A percentile compares a stretch with the other conserved stretches of the same genome.
Evolutionary conservation across 2,113 vertebrate species (phyloP).

Genomic region (Trematocara variabile): DNA sequence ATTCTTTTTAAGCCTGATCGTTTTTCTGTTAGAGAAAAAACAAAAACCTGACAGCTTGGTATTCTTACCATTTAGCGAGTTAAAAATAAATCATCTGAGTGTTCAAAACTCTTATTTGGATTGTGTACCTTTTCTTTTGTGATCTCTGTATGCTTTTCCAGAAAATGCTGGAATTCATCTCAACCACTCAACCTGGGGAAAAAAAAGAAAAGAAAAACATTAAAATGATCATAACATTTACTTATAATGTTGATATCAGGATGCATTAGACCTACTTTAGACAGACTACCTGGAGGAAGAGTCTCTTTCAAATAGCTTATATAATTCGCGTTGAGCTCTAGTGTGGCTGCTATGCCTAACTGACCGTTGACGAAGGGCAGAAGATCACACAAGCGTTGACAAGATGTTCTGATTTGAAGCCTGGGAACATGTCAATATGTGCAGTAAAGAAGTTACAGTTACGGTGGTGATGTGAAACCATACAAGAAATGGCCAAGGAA

Average conservation of each 20-base stretch:
- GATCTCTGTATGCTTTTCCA: neutral
- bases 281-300: neutral
- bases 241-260: neutral
- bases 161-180: neutral
- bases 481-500: neutral
- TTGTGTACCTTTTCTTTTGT: neutral
- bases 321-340: neutral
- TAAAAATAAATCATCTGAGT: neutral
- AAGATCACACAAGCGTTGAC: neutral
- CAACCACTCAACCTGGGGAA: neutral
- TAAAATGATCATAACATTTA: neutral
- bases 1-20: neutral
- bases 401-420: neutral
- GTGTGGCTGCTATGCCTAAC: neutral
- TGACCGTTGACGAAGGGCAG: neutral
- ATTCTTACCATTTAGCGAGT: neutral
- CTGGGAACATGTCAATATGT: neutral
- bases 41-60: neutral
- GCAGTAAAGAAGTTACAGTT: neutral
- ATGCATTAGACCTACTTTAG: neutral
- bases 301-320: neutral
- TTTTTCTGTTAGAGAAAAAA: neutral
- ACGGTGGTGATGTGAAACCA: neutral
- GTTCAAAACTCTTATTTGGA: neutral
- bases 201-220: neutral